Evolutionary conservation across 2,888 invertebrate species (phyloP).

Genomic region (Thereva nobilitata): DNA sequence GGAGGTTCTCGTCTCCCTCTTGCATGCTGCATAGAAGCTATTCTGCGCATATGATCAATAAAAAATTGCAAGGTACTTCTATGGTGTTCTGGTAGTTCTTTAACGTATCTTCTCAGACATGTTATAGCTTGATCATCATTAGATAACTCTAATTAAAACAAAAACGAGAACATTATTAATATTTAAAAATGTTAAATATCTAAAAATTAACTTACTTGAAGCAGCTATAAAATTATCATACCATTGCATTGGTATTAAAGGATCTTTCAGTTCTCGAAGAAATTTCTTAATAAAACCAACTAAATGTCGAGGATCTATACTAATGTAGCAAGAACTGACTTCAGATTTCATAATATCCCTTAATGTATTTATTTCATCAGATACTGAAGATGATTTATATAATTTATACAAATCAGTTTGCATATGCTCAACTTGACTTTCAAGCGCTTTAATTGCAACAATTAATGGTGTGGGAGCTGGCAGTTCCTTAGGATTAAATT

Average conservation of each 20-base stretch:
- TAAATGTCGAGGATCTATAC: conserved; percentile 42
- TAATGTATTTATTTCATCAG: conserved; percentile 64
- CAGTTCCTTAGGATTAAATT: conserved; percentile 63
- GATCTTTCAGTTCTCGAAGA: conserved; percentile 73
- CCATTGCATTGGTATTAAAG: conserved; percentile 73
- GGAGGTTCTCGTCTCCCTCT: conserved; percentile 69
- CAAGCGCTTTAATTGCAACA: conserved; percentile 66
- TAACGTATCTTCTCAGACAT: conserved; percentile 61
- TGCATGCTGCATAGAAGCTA: conserved; percentile 69
- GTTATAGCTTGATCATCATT: conserved; percentile 61
- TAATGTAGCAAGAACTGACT: conserved; percentile 12
- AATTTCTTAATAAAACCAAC: conserved; percentile 69
- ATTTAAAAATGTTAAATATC: background rate
- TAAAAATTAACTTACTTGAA: conserved; percentile 50
- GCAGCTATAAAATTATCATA: conserved; percentile 72
- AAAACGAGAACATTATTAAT: background rate
- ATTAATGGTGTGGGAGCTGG: conserved; percentile 66
- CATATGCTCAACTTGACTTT: conserved; percentile 61
- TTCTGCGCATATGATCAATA: conserved; percentile 72
- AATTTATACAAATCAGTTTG: conserved; percentile 67
- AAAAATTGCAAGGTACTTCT: conserved; percentile 66
- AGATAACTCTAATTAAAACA: conserved; percentile 38
- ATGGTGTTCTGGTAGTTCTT: conserved; percentile 69
- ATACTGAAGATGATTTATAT: conserved; percentile 60
- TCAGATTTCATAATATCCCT: conserved; percentile 50